A percentile compares a stretch with the other conserved stretches of the same genome.
These are phyloP conservation scores for Pygoscelis adeliae DNA, from an alignment of 2,113 vertebrate genomes.

Conservation along the genomic window DNA sequence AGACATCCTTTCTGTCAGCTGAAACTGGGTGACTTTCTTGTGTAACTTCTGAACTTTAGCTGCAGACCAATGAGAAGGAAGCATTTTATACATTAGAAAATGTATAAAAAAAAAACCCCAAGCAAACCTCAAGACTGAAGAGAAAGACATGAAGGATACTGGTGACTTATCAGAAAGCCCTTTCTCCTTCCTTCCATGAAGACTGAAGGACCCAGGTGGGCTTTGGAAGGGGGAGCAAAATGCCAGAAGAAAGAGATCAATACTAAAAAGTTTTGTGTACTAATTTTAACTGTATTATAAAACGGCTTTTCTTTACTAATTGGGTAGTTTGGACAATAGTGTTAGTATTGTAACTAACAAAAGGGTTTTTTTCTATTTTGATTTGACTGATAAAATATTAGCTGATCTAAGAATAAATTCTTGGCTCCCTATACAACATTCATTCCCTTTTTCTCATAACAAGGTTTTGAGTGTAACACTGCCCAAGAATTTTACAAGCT, in stretches of 20 bases:
- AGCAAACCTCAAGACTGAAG: neutral
- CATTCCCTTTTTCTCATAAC: neutral
- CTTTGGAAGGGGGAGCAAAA: neutral
- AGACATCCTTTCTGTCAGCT: neutral
- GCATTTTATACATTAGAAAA: neutral
- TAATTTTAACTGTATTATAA: neutral
- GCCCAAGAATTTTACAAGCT: neutral
- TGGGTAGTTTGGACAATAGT: neutral
- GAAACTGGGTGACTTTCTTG: neutral
- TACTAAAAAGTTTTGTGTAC: neutral
- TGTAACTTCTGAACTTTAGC: neutral
- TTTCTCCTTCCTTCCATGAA: neutral
- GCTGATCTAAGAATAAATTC: neutral
- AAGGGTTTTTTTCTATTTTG: neutral
- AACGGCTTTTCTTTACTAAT: neutral
- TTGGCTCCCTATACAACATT: neutral
- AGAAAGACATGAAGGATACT: neutral
- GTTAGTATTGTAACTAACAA: neutral
- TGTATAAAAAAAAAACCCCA: neutral
- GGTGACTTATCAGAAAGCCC: neutral
- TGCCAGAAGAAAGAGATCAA: neutral
- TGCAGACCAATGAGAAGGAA: neutral
- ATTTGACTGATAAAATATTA: neutral
- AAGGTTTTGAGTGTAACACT: neutral
- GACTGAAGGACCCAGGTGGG: neutral